Percentiles rank a stretch among this genome's conserved stretches.
phyloP scores from a whole-genome alignment of 1,140 invertebrate genomes.

The Lordiphosa collinella region DNA sequence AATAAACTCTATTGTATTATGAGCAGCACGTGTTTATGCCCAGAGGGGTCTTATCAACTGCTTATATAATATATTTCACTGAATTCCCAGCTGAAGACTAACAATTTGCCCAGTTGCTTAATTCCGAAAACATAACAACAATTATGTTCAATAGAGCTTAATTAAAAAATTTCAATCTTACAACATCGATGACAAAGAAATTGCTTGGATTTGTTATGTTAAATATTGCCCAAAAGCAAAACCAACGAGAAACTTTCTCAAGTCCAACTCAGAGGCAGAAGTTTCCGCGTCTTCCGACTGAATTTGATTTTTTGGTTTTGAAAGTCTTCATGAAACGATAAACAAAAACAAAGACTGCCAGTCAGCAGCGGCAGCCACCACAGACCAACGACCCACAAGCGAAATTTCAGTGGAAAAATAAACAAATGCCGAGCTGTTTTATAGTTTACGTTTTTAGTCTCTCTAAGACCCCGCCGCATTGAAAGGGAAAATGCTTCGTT shows the following conservation, averaged over 20 bases:
- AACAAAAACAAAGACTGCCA: constrained; percentile 60
- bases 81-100: no score
- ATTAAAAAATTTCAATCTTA: constrained; percentile 35
- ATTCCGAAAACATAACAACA: no score
- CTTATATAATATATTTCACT: no score
- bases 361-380: constrained; percentile 24
- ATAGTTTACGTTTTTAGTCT: constrained; percentile 26
- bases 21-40: no score
- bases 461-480: constrained; percentile 1
- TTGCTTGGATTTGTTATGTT: constrained; percentile 46
- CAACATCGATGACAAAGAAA: constrained; percentile 30
- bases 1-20: no score
- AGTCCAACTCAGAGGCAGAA: constrained; percentile 27
- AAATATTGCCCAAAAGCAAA: constrained; percentile 28
- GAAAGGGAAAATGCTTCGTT: constrained; percentile 57
- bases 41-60: no score
- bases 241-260: constrained; percentile 54
- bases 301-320: constrained; percentile 31
- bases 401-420: constrained; percentile 60
- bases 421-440: constrained; percentile 44
- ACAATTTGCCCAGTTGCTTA: no score
- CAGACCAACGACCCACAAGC: constrained; percentile 38
- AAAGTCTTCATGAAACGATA: constrained; percentile 57
- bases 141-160: constrained; percentile 9
- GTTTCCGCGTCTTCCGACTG: constrained; percentile 15